A percentile compares a stretch with the other conserved stretches of the same genome.
Conservation (phyloP, 2,113 vertebrate species). For the Nibea coibor region DNA sequence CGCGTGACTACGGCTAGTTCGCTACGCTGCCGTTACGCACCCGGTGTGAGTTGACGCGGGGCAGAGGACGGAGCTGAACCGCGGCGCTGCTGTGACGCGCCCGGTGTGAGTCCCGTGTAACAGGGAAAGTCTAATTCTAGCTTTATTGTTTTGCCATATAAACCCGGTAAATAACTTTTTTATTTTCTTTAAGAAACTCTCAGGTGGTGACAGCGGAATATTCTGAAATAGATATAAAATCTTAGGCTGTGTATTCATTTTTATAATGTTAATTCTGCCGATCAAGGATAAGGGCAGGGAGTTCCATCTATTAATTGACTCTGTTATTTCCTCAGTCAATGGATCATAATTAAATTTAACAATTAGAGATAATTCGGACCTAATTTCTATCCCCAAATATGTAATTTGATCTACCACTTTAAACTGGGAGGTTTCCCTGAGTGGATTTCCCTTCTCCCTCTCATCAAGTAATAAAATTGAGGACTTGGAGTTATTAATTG, state of each 20-base stretch:
- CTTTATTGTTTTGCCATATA: no score
- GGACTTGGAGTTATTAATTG: neutral
- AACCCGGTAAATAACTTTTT: no score
- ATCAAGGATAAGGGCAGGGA: neutral
- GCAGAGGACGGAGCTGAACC: no score
- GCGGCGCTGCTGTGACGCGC: no score
- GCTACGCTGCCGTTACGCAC: no score
- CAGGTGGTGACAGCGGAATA: no score
- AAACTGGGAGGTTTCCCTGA: neutral
- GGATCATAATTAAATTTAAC: conserved; percentile 3
- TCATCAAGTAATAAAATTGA: neutral
- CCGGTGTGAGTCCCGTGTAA: no score
- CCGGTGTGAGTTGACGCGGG: no score
- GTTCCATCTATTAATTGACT: neutral
- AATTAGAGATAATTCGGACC: neutral
- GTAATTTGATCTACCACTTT: conserved; percentile 12
- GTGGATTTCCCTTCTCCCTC: neutral
- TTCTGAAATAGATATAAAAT: no score
- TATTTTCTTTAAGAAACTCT: no score
- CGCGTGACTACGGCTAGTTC: no score
- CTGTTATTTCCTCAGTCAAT: neutral
- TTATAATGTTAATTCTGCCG: neutral
- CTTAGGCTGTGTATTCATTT: neutral
- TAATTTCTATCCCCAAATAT: conserved; percentile 22
- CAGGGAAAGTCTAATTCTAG: no score